Evolutionary conservation across 2,888 invertebrate genomes (phyloP).

Genomic region (Trichogramma evanescens): DNA sequence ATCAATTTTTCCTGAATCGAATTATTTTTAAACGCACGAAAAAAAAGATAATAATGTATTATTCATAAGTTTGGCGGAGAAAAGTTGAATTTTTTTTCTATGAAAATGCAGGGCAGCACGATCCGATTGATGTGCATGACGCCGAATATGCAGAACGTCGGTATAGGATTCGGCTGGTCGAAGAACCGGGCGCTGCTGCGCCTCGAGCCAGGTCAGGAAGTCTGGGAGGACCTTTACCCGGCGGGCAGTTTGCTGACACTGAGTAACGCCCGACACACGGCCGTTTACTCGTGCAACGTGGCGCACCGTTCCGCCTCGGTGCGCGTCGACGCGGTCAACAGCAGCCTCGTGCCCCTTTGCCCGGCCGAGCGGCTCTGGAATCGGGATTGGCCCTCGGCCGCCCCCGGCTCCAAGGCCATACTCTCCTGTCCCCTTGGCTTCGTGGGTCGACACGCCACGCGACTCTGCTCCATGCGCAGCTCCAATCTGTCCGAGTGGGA

Average conservation of each 20-base stretch:
- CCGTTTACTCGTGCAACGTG: conserved; percentile 70
- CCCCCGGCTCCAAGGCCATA: conserved; percentile 65
- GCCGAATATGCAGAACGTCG: conserved; percentile 50
- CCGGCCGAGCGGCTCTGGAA: conserved; percentile 54
- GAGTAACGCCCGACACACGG: conserved; percentile 70
- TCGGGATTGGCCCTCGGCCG: conserved; percentile 61
- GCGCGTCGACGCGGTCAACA: conserved; percentile 61
- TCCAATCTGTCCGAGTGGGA: conserved; percentile 66
- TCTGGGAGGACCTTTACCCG: conserved; percentile 79
- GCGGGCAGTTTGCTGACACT: conserved; percentile 77
- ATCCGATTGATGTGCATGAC: conserved; percentile 66
- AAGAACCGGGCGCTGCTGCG: conserved; percentile 69
- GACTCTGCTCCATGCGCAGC: conserved; percentile 57
- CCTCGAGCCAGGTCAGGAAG: conserved; percentile 66
- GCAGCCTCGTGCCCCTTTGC: conserved; percentile 55
- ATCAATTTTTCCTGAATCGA: too few species aligned
- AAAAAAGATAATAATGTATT: too few species aligned
- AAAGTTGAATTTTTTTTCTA: too few species aligned
- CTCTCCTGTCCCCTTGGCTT: conserved; percentile 53
- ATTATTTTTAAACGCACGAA: too few species aligned
- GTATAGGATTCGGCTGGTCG: conserved; percentile 78
- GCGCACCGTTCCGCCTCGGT: conserved; percentile 56
- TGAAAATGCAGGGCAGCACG: conserved; percentile 56
- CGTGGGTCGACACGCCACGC: conserved; percentile 35
- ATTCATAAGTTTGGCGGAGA: too few species aligned